A percentile compares a stretch with the other conserved stretches of the same genome.
Evolutionary conservation across 1,140 invertebrate species (phyloP).

Genomic region (Cryptotermes secundus): DNA sequence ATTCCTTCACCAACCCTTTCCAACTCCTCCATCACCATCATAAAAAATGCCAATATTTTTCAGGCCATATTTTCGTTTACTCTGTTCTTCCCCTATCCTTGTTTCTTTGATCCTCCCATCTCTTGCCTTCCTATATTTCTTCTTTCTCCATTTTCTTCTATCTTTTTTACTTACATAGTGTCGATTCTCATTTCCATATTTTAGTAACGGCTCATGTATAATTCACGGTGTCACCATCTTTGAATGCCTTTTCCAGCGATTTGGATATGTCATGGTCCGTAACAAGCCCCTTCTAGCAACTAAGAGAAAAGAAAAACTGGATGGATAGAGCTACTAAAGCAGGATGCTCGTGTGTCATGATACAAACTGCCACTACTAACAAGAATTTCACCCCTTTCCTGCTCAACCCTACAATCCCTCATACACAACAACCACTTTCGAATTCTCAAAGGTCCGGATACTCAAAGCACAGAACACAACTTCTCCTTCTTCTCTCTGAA

Average conservation of each 20-base stretch:
- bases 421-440: not conserved
- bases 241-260: not conserved
- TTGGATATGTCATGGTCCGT: not conserved
- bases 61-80: not conserved
- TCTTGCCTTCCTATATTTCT: not conserved
- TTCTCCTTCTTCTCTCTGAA: not conserved
- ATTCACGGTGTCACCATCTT: constrained; percentile 30
- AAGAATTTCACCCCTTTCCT: not conserved
- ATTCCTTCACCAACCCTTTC: not conserved
- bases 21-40: not conserved
- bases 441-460: constrained; percentile 7
- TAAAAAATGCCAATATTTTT: not conserved
- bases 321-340: not conserved
- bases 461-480: constrained; percentile 1
- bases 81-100: not conserved
- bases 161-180: constrained; percentile 20
- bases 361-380: constrained; percentile 11
- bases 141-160: too few species aligned
- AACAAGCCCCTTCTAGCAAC: too few species aligned
- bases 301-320: not conserved
- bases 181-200: constrained; percentile 31
- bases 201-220: constrained; percentile 31
- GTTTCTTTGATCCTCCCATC: not conserved
- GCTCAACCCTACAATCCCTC: not conserved
- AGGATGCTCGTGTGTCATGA: not conserved